Percentiles rank a stretch among this genome's conserved stretches.
These are phyloP conservation scores for Homarus americanus DNA, from an alignment of 1,140 invertebrate genomes.

Conservation along the genomic window DNA sequence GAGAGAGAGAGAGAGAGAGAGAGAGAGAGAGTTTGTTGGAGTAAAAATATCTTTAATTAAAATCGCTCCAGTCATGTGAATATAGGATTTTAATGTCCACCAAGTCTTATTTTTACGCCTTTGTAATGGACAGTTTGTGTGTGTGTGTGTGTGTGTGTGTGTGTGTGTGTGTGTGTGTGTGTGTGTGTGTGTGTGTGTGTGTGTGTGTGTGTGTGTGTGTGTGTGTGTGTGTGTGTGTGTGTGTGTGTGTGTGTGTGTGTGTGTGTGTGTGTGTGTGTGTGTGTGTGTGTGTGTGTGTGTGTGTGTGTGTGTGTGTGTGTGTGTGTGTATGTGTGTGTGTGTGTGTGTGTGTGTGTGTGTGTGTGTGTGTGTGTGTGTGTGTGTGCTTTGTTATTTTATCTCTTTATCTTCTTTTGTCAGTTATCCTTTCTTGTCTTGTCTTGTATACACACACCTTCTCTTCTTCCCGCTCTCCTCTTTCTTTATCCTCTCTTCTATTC, in stretches of 20 bases:
- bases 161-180: slow-evolving; percentile 20
- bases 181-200: slow-evolving; percentile 21
- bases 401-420: no score
- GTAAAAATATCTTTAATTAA: background rate
- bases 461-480: background rate
- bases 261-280: slow-evolving; percentile 11
- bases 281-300: slow-evolving; percentile 21
- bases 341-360: slow-evolving; percentile 28
- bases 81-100: background rate
- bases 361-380: slow-evolving; percentile 34
- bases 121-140: background rate
- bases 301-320: slow-evolving; percentile 11
- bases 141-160: slow-evolving; percentile 9
- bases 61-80: background rate
- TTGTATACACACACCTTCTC: background rate
- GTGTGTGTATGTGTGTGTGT: slow-evolving; percentile 19
- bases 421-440: no score
- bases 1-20: background rate
- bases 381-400: background rate
- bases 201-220: slow-evolving; percentile 12
- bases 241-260: slow-evolving; percentile 16
- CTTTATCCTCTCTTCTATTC: background rate
- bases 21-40: background rate
- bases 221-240: slow-evolving; percentile 11
- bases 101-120: background rate